Conservation (phyloP, 2,113 vertebrate species). For the Carlito syrichta region DNA sequence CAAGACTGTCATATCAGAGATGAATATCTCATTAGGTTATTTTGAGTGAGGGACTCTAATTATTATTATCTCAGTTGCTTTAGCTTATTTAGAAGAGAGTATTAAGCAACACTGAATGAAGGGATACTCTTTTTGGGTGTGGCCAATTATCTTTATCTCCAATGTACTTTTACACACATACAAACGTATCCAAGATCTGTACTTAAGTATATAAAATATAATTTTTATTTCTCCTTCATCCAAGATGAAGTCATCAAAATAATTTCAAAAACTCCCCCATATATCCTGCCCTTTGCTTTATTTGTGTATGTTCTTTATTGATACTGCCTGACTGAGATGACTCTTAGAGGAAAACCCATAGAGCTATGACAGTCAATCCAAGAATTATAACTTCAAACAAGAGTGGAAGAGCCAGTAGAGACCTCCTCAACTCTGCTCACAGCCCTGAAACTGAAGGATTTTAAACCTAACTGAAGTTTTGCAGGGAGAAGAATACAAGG, state of each 20-base stretch:
- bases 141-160: not conserved
- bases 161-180: not conserved
- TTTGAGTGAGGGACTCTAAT: not conserved
- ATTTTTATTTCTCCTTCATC: not conserved
- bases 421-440: not conserved
- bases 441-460: not conserved
- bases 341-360: not conserved
- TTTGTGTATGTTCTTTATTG: not conserved
- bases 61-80: not conserved
- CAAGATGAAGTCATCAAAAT: not conserved
- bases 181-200: not conserved
- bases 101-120: not conserved
- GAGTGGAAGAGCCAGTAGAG: not conserved
- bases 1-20: not conserved
- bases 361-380: not conserved
- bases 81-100: not conserved
- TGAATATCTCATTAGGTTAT: not conserved
- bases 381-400: not conserved
- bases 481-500: not conserved
- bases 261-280: not conserved
- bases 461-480: not conserved
- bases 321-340: not conserved
- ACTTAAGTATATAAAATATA: not conserved
- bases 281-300: not conserved
- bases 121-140: not conserved